Evolutionary conservation across 2,888 invertebrate genomes (phyloP).

Genomic region (Carcina quercana): DNA sequence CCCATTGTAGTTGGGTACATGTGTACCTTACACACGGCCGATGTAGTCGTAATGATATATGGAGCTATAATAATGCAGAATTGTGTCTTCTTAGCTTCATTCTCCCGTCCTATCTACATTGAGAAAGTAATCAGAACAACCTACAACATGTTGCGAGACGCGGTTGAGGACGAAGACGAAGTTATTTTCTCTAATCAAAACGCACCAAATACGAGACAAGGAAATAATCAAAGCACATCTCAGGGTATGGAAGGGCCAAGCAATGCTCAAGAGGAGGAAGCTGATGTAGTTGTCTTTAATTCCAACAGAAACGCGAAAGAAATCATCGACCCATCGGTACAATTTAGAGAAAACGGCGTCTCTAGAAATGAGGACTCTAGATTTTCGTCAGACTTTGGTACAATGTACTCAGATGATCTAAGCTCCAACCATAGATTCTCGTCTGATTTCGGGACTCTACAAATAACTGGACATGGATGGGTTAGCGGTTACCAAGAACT

Average conservation of each 20-base stretch:
- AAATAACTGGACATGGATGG: constrained; percentile 37
- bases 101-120: constrained; percentile 71
- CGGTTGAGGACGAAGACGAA: constrained; percentile 71
- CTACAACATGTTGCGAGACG: constrained; percentile 61
- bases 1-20: constrained; percentile 67
- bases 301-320: constrained; percentile 52
- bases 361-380: constrained; percentile 22
- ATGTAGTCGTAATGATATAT: constrained; percentile 69
- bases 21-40: constrained; percentile 52
- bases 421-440: constrained; percentile 33
- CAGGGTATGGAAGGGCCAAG: constrained; percentile 20
- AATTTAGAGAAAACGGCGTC: constrained; percentile 36
- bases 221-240: constrained; percentile 9
- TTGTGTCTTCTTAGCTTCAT: constrained; percentile 65
- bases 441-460: constrained; percentile 47
- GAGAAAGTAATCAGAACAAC: constrained; percentile 58
- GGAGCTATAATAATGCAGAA: constrained; percentile 75
- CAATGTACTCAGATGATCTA: constrained; percentile 8
- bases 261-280: constrained; percentile 45
- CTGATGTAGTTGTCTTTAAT: constrained; percentile 58
- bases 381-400: constrained; percentile 38
- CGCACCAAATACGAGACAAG: constrained; percentile 42
- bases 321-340: constrained; percentile 49
- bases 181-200: constrained; percentile 69
- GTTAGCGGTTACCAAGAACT: constrained; percentile 54